Conservation (phyloP, 2,797 vertebrate species). For the Microchirus variegatus region DNA sequence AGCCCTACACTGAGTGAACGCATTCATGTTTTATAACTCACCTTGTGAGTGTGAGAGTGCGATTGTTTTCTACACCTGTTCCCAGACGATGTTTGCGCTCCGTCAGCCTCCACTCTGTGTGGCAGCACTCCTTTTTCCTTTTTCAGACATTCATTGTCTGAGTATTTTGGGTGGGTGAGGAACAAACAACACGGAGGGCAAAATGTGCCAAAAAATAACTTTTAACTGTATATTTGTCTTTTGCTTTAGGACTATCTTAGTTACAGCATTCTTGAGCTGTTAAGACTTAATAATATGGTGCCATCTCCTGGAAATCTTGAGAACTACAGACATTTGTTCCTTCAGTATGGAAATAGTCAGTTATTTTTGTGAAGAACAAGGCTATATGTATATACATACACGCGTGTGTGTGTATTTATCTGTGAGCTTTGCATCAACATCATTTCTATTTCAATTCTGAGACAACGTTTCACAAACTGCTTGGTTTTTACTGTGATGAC, state of each 20-base stretch:
- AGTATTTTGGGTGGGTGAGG: constrained; percentile 71
- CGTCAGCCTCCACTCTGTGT: constrained; percentile 59
- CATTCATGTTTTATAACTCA: constrained; percentile 53
- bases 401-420: constrained; percentile 47
- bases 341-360: constrained; percentile 71
- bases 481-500: constrained; percentile 74
- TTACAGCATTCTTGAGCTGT: constrained; percentile 80
- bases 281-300: constrained; percentile 84
- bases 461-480: constrained; percentile 64
- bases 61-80: constrained; percentile 59
- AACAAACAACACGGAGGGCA: constrained; percentile 67
- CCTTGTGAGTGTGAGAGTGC: constrained; percentile 52
- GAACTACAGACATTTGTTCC: constrained; percentile 79
- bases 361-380: constrained; percentile 71
- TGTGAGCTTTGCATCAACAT: constrained; percentile 72
- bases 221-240: constrained; percentile 78
- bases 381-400: constrained; percentile 17
- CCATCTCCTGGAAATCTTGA: constrained; percentile 88
- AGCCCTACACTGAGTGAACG: constrained; percentile 18
- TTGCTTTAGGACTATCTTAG: constrained; percentile 83
- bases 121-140: constrained; percentile 77
- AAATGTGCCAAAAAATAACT: constrained; percentile 86
- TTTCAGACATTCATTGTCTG: constrained; percentile 79
- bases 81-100: constrained; percentile 63
- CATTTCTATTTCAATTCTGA: constrained; percentile 71